phyloP scores from a whole-genome alignment of 2,113 vertebrate genomes.

The Oncorhynchus keta region DNA sequence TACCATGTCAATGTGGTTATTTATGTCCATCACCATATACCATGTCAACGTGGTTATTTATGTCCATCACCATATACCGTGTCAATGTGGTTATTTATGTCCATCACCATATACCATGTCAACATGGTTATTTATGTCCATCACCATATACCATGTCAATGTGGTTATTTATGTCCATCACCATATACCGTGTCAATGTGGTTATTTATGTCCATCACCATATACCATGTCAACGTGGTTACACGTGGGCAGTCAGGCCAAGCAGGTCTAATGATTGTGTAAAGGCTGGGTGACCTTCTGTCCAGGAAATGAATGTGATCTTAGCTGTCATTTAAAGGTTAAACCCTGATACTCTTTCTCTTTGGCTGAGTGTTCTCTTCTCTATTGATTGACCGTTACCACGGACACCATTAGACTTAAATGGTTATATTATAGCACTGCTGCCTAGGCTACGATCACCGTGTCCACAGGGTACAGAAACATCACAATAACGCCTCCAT shows the following conservation, averaged over 20 bases:
- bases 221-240: not conserved
- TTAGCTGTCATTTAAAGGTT: slow-evolving; percentile 74
- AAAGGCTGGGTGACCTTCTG: slow-evolving; percentile 66
- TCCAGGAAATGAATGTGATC: slow-evolving; percentile 72
- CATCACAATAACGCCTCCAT: slow-evolving; percentile 17
- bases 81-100: no score
- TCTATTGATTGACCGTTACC: slow-evolving; percentile 62
- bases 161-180: no score
- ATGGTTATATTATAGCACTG: slow-evolving; percentile 57
- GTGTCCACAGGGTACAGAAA: no score
- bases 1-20: not conserved
- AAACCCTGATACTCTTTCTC: slow-evolving; percentile 40
- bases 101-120: no score
- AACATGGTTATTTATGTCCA: no score
- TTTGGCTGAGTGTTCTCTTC: slow-evolving; percentile 66
- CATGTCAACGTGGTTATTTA: no score
- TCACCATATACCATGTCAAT: no score
- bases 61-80: no score
- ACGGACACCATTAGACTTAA: slow-evolving; percentile 61
- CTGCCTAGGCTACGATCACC: slow-evolving; percentile 16
- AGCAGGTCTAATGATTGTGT: slow-evolving; percentile 64
- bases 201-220: no score
- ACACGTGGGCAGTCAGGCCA: slow-evolving; percentile 51
- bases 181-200: no score
- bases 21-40: no score